A percentile compares a stretch with the other conserved stretches of the same genome.
phyloP scores from a whole-genome alignment of 2,888 invertebrate genomes.

The Strigamia transsilvanica region DNA sequence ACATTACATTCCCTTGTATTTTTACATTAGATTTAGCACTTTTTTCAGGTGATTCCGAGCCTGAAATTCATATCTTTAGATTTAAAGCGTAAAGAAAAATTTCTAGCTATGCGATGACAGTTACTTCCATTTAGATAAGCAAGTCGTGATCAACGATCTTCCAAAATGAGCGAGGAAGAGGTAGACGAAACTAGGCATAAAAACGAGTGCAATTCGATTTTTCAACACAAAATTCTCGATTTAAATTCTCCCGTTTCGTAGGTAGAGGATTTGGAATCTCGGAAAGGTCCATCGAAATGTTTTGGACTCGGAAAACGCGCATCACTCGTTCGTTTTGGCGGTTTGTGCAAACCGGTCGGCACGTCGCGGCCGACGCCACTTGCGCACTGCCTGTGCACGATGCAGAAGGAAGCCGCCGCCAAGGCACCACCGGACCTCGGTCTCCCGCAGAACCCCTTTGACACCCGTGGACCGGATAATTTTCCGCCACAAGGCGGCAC shows the following conservation, averaged over 20 bases:
- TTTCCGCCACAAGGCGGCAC: constrained; percentile 48
- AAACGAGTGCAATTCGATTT: background rate
- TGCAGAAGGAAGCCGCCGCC: background rate
- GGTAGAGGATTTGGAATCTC: background rate
- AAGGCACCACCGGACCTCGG: background rate
- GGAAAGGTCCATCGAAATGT: constrained; percentile 5
- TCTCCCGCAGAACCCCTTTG: background rate
- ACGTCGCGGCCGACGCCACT: constrained; percentile 31
- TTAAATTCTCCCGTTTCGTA: background rate
- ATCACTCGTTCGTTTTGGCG: background rate
- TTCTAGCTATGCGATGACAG: background rate
- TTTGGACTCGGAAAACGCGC: constrained; percentile 6
- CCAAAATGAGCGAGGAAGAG: background rate
- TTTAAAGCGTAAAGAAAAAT: background rate
- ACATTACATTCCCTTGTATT: background rate
- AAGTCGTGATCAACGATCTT: background rate
- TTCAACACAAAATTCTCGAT: too few species aligned
- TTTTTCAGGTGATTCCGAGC: background rate
- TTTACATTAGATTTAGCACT: background rate
- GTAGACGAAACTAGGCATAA: background rate
- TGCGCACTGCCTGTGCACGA: background rate
- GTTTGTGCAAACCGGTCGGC: background rate
- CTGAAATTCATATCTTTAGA: background rate
- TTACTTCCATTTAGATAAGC: background rate
- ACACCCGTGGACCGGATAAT: constrained; percentile 17